Conservation (phyloP, 2,113 vertebrate genomes). For the Nycticorax nycticorax region DNA sequence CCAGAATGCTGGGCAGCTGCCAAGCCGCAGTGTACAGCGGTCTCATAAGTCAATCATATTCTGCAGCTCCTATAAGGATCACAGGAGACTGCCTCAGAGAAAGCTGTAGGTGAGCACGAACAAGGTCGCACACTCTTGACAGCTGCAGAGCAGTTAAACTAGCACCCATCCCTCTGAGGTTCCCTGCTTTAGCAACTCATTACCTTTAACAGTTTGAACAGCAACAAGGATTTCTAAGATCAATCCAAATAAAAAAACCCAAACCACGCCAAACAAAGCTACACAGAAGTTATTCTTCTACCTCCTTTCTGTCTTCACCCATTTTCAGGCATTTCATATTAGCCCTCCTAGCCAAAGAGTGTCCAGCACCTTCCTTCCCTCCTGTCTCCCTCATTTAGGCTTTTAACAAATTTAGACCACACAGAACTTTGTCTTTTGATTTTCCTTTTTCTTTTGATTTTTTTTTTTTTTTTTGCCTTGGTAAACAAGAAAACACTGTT, state of each 20-base stretch:
- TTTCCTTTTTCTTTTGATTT: not conserved
- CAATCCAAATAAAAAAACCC: not conserved
- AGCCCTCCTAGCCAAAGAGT: not conserved
- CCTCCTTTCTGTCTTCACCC: not conserved
- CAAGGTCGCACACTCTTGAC: accelerated
- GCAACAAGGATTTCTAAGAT: not conserved
- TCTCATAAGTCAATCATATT: not conserved
- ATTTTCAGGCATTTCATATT: not conserved
- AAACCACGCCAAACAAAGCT: not conserved
- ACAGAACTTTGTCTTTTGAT: not conserved
- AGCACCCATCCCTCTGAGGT: not conserved
- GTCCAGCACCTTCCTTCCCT: not conserved
- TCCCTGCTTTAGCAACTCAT: not conserved
- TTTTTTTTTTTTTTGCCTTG: not conserved
- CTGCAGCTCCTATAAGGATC: not conserved
- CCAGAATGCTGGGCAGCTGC: not conserved
- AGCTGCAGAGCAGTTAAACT: not conserved
- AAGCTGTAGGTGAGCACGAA: not conserved
- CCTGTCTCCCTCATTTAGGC: not conserved
- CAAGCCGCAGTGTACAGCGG: not conserved
- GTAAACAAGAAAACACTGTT: not conserved
- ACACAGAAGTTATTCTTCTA: not conserved
- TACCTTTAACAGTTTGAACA: not conserved
- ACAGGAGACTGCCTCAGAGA: not conserved
- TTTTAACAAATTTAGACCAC: not conserved